Percentiles rank a stretch among this genome's conserved stretches.
These are phyloP conservation scores for Chaenocephalus aceratus DNA, from an alignment of 2,113 vertebrate species.

Conservation along the genomic window DNA sequence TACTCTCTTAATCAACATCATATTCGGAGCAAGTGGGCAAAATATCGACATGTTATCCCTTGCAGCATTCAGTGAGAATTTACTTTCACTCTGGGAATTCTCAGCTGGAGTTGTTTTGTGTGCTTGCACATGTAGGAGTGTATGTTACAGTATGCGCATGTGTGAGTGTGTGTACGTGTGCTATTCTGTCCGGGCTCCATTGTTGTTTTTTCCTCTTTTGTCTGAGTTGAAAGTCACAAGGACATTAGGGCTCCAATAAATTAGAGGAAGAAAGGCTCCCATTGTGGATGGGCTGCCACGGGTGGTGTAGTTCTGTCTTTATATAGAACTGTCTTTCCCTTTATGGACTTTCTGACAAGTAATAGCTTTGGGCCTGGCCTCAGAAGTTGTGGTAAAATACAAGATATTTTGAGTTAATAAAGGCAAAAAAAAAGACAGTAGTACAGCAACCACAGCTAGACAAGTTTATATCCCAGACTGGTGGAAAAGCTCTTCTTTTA, in stretches of 20 bases:
- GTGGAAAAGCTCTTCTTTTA: conserved; percentile 58
- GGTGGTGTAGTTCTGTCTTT: conserved; percentile 71
- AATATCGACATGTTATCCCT: conserved; percentile 84
- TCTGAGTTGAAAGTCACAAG: conserved; percentile 71
- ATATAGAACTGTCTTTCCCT: conserved; percentile 71
- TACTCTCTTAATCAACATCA: conserved; percentile 88
- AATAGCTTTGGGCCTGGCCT: conserved; percentile 60
- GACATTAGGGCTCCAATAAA: conserved; percentile 77
- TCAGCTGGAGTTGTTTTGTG: conserved; percentile 55
- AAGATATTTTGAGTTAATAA: conserved; percentile 75
- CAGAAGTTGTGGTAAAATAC: conserved; percentile 75
- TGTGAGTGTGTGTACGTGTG: conserved; percentile 16
- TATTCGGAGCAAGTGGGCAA: conserved; percentile 81
- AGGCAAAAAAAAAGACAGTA: conserved; percentile 60
- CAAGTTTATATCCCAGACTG: conserved; percentile 72
- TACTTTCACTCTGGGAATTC: conserved; percentile 74
- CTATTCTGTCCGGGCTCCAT: conserved; percentile 50
- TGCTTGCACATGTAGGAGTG: conserved; percentile 31
- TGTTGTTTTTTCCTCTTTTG: conserved; percentile 72
- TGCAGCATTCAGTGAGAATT: conserved; percentile 69
- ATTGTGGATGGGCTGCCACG: conserved; percentile 66
- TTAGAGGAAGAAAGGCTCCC: conserved; percentile 77
- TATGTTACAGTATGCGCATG: conserved; percentile 24
- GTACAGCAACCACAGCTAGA: conserved; percentile 71
- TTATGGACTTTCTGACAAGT: conserved; percentile 63